A percentile compares a stretch with the other conserved stretches of the same genome.
Evolutionary conservation across 64 coral and sea anemone species (phyloP).

Genomic region (Montipora foliosa): DNA sequence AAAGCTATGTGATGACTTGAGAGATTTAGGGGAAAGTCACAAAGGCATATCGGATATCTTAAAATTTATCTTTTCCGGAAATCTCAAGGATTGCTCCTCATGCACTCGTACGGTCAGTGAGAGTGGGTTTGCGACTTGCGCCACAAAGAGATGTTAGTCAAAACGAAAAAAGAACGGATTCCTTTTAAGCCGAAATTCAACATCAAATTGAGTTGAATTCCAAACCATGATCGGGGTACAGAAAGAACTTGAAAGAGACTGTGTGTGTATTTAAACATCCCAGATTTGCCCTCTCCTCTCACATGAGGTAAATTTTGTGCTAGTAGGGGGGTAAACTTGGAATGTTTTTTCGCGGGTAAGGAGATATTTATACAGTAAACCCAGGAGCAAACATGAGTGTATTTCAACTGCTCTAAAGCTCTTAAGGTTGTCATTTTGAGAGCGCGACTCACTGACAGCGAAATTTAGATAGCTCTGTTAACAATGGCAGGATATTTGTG

Average conservation of each 20-base stretch:
- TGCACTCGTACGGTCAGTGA: background rate
- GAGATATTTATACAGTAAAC: conserved; percentile 4
- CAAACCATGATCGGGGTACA: no score
- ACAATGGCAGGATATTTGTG: background rate
- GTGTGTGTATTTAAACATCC: no score
- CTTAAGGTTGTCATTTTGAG: background rate
- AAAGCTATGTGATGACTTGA: background rate
- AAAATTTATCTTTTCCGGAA: background rate
- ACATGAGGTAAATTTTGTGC: no score
- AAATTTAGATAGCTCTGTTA: background rate
- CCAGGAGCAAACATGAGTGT: background rate
- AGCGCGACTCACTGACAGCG: background rate
- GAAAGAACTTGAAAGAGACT: background rate
- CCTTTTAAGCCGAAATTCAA: no score
- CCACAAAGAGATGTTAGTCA: no score
- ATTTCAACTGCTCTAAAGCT: background rate
- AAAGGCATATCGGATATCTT: background rate
- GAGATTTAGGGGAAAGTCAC: background rate
- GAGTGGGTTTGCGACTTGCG: background rate
- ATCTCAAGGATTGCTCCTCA: background rate
- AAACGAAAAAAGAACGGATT: no score
- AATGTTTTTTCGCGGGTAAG: background rate
- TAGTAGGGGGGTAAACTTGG: background rate
- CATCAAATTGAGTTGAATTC: no score
- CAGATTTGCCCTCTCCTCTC: background rate